Evolutionary conservation across 2,888 invertebrate species (phyloP).

Genomic region (Seira sanloemensis): DNA sequence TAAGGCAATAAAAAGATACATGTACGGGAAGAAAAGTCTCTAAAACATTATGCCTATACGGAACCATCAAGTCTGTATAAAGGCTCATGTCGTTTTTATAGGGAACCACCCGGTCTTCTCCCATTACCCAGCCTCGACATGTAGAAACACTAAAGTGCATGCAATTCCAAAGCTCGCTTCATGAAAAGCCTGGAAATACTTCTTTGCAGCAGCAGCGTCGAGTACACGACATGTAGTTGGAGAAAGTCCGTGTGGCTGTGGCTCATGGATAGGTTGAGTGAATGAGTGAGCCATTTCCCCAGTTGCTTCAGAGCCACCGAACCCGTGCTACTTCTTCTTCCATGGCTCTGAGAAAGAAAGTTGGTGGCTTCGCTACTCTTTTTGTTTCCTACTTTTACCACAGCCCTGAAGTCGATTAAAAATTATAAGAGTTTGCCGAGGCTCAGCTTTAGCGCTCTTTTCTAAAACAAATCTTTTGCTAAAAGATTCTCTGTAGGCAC

Average conservation of each 20-base stretch:
- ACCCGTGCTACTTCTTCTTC: conserved; percentile 23
- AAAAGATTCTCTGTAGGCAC: too few species aligned
- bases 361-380: conserved; percentile 31
- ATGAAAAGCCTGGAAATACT: neutral
- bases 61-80: too few species aligned
- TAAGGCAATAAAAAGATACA: neutral
- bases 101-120: conserved; percentile 10
- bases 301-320: conserved; percentile 60
- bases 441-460: too few species aligned
- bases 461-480: neutral
- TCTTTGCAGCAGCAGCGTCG: neutral
- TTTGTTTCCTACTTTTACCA: neutral
- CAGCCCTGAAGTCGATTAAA: neutral
- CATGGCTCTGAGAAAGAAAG: neutral
- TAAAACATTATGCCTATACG: too few species aligned
- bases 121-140: neutral
- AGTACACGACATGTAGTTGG: too few species aligned
- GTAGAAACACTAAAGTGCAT: too few species aligned
- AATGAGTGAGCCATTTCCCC: conserved; percentile 35
- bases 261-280: neutral
- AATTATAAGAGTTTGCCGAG: neutral
- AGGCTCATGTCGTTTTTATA: neutral
- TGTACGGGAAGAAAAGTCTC: neutral
- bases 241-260: neutral
- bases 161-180: neutral